phyloP scores from a whole-genome alignment of 2,888 invertebrate genomes.

The Agonopterix arenella region DNA sequence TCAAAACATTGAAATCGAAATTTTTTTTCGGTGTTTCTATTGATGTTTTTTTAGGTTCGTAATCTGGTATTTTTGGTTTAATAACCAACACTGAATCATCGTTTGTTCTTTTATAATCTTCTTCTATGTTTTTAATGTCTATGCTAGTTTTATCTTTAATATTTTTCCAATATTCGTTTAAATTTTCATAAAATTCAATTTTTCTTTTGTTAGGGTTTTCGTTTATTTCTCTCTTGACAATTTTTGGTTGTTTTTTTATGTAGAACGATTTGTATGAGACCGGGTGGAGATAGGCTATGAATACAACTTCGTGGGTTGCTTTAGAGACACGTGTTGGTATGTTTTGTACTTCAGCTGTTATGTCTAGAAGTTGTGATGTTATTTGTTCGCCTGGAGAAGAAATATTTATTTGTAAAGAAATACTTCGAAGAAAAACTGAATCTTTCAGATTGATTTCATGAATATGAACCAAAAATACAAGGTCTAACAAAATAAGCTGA shows the following conservation, averaged over 20 bases:
- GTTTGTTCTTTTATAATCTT: not conserved
- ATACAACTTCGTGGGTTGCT: slow-evolving; percentile 83
- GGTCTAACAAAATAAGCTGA: not conserved
- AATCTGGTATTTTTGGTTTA: not conserved
- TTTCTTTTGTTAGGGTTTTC: slow-evolving; percentile 1
- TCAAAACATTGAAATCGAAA: slow-evolving; percentile 23
- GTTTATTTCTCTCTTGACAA: slow-evolving; percentile 9
- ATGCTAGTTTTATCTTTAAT: slow-evolving; percentile 20
- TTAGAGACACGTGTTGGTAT: slow-evolving; percentile 79
- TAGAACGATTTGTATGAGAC: slow-evolving; percentile 82
- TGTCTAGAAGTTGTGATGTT: slow-evolving; percentile 78
- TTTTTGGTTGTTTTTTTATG: slow-evolving; percentile 31
- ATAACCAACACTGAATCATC: not conserved
- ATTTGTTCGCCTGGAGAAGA: slow-evolving; percentile 69
- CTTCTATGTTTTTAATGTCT: slow-evolving; percentile 28
- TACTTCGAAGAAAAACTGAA: too few species aligned
- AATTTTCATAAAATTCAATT: slow-evolving; percentile 19
- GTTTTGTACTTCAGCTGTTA: slow-evolving; percentile 71
- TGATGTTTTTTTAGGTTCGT: not conserved
- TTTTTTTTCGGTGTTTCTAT: slow-evolving; percentile 10
- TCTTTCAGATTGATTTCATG: not conserved
- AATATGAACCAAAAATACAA: too few species aligned
- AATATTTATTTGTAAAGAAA: not conserved
- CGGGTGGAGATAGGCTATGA: slow-evolving; percentile 80
- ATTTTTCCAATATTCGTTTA: slow-evolving; percentile 30